Conservation (phyloP, 2,888 invertebrate species). For the Lepidochrysops patricia region DNA sequence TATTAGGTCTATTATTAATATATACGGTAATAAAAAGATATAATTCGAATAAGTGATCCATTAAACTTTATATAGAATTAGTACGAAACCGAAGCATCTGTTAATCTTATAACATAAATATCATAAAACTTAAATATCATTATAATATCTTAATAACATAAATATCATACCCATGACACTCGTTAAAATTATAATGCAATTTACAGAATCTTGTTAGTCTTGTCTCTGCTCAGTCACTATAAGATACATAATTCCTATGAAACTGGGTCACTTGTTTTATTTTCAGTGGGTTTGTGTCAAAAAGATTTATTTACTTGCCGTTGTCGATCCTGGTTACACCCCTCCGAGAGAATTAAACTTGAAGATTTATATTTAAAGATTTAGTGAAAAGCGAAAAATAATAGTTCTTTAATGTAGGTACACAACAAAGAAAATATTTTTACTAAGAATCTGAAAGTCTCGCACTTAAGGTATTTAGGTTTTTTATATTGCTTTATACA, state of each 20-base stretch:
- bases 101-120: too few species aligned
- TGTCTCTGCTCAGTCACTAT: background rate
- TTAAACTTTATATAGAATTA: too few species aligned
- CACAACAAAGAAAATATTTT: background rate
- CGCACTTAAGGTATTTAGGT: background rate
- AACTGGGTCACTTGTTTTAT: slow-evolving; percentile 6
- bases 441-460: background rate
- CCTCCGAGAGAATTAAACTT: background rate
- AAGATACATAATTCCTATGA: background rate
- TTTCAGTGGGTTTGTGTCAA: background rate
- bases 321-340: slow-evolving; percentile 1
- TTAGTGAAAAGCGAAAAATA: background rate
- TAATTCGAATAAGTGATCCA: too few species aligned
- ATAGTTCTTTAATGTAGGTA: background rate
- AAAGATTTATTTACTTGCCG: slow-evolving; percentile 5
- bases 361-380: slow-evolving; percentile 1
- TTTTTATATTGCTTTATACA: background rate
- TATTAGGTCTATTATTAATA: too few species aligned
- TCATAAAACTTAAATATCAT: too few species aligned
- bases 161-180: too few species aligned
- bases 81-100: too few species aligned
- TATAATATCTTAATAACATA: too few species aligned
- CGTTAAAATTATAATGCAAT: background rate
- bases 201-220: background rate
- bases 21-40: too few species aligned